Conservation (phyloP, 23 tunicate genomes). For the Trididemnum miniatum region DNA sequence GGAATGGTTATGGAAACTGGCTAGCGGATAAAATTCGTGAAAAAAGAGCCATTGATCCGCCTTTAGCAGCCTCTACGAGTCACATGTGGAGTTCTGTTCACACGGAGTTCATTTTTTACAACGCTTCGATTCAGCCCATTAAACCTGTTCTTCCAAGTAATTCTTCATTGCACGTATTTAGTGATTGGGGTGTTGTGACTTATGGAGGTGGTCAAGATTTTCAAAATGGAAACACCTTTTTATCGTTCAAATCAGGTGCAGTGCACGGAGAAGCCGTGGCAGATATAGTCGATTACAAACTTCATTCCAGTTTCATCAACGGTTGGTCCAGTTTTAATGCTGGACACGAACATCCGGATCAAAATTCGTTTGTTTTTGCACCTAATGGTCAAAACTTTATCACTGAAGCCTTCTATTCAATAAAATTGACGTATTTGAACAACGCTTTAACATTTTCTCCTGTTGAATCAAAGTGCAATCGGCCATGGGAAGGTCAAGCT, state of each 20-base stretch:
- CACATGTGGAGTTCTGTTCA: conserved; percentile 76
- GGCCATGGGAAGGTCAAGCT: conserved; percentile 85
- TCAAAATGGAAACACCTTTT: conserved; percentile 68
- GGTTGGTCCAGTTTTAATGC: conserved; percentile 83
- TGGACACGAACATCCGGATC: conserved; percentile 95
- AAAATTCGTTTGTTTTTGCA: conserved; percentile 83
- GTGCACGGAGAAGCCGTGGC: conserved; percentile 77
- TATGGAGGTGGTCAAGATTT: conserved; percentile 78
- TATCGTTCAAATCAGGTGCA: conserved; percentile 82
- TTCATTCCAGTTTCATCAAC: conserved; percentile 11
- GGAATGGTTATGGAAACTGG: conserved; percentile 91
- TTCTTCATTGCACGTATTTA: conserved; percentile 51
- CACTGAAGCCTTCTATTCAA: conserved; percentile 71
- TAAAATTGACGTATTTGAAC: conserved; percentile 58
- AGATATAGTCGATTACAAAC: conserved; percentile 48
- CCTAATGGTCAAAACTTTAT: conserved; percentile 81
- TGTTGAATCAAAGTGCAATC: conserved; percentile 32
- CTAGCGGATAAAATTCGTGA: conserved; percentile 80
- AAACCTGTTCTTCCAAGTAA: conserved; percentile 40
- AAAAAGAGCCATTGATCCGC: conserved; percentile 56
- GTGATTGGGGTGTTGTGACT: conserved; percentile 97
- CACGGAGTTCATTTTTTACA: conserved; percentile 81
- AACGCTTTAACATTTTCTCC: conserved; percentile 63
- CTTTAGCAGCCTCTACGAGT: conserved; percentile 56
- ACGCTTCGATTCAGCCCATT: conserved; percentile 32